Evolutionary conservation across 23 tunicate species (phyloP), one percentile per base, ranked within the genome.

Genomic region (Oikopleura dioica): DNA sequence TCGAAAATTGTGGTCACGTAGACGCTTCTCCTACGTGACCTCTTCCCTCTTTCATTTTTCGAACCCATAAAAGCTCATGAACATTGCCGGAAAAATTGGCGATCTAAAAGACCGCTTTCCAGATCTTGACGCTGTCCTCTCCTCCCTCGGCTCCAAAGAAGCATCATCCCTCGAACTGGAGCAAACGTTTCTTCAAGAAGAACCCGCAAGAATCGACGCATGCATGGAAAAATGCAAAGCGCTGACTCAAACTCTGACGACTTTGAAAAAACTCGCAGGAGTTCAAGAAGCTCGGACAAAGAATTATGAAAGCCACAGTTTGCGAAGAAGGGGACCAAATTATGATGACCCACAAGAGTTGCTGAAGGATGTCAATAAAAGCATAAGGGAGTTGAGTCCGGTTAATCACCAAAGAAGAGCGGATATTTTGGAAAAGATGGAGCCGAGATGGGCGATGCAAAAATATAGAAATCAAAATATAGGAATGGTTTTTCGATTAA

Each of bases 391-490:
- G 33, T 31, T 63, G 33, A 63, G 26, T 28, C 72, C 72, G 33
- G 33, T 63, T 28, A 31, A 63, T 28, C 72, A 63, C 33, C 2
- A 23, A 24, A 63, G 33, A 28, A 24, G 72, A 24, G 33, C 26
- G 5, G 26, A 24, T 2, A 28, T 63, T 31, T 12, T 63, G 2
- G 30, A 28, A 24, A 23, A 63, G 33, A 12, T 23, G 72, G 72
- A 63, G 33, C 72, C 72, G 2, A 24, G 72, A 63, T 63, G 72
- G 72, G 72, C 72, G 5, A 63, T 63, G 72, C 72, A 63, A 63
- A 23, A 31, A 63, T 63, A 63, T 31, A 63, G 72, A 63, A 63
- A 28, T 31, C 29, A 16, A 28, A 63, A 63, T 2, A 21, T 12
- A 63, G 72, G 72, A 12, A 16, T 12, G 16, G 16, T 44, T 44